Base-by-base conservation (phyloP, 2,113 vertebrate species). In the Cinclus mexicanus region DNA sequence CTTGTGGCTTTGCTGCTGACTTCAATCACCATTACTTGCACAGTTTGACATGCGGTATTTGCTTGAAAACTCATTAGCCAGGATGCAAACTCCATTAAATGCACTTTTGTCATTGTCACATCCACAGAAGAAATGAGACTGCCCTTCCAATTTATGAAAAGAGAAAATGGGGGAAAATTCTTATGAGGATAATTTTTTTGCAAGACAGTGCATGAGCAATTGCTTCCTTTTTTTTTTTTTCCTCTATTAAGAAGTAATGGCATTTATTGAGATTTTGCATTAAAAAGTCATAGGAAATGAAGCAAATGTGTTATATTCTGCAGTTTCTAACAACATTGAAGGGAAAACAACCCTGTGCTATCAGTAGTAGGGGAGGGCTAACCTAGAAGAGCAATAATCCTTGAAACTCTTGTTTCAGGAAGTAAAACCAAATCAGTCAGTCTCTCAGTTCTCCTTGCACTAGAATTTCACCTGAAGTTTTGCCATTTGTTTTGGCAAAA, bases 401-500 rank as follows among this genome's bases (percentile, higher is more conserved):
- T 86, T 90, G 47, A 70, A 81, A 93, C 60, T 89, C 64, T 44
- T 56, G 49, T 90, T 92, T 90, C 56, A 60, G 90, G 60, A 74
- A 86, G 20, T 35, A 42, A 86, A 91, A 91, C 21, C 75, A 83
- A 72, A 53, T 24, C 52, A 78, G 11, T 37, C 52, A 83, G 50
- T 83, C 44, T 76, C 14, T 6, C 47, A 26, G 39, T 90, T 88
- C 50, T 93, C 50, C 52, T 91, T 6, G 5, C 56, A 37, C 64
- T 95, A 75, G 52, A 88, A 78, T 93, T 95, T 95, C 83, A 96
- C 90, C 93, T 96, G 10, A 78, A 67, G 79, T 83, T 92, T 78
- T 80, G 76, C 86, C 72, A 83, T 95, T 93, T 96, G 85, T 90
- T 93, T 70, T 92, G 90, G 88, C 94, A 94, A 33, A 89, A 90